Percentiles rank a stretch among this genome's conserved stretches.
These are phyloP conservation scores for Chironomus tentans DNA, from an alignment of 2,888 invertebrate species.

Conservation along the genomic window DNA sequence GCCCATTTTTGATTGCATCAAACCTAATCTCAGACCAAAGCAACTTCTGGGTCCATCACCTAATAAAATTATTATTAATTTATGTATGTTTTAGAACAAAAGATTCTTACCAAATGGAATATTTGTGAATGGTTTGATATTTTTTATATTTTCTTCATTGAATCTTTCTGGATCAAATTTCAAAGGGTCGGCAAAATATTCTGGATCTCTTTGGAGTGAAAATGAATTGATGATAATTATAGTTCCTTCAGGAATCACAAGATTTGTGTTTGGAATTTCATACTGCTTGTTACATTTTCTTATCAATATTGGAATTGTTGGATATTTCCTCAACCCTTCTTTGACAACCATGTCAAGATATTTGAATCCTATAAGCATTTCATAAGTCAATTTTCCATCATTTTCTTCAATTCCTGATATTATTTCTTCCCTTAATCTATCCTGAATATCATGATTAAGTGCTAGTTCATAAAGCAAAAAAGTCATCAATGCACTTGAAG, in stretches of 20 bases:
- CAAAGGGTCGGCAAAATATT: not conserved
- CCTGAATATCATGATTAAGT: conserved; percentile 36
- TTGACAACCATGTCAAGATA: conserved; percentile 42
- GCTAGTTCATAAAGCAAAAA: conserved; percentile 39
- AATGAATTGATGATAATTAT: not conserved
- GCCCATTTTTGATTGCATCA: conserved; percentile 37
- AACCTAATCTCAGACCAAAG: conserved; percentile 33
- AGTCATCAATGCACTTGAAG: conserved; percentile 38
- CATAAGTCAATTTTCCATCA: conserved; percentile 36
- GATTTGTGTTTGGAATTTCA: conserved; percentile 39
- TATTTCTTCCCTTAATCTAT: conserved; percentile 39
- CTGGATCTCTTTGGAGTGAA: conserved; percentile 1
- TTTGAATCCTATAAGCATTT: conserved; percentile 37
- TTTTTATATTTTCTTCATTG: not conserved
- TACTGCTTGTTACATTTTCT: conserved; percentile 44
- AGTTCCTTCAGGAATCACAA: conserved; percentile 41
- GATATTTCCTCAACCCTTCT: conserved; percentile 42
- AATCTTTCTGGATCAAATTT: conserved; percentile 5
- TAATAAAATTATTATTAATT: too few species aligned
- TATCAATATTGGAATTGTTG: conserved; percentile 43
- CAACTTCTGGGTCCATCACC: too few species aligned
- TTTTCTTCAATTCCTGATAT: conserved; percentile 32
- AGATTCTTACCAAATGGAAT: not conserved
- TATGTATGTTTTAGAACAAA: not conserved
- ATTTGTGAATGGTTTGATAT: not conserved